Evolutionary conservation across 2,113 vertebrate species (phyloP).

Genomic region (Oophaga pumilio): DNA sequence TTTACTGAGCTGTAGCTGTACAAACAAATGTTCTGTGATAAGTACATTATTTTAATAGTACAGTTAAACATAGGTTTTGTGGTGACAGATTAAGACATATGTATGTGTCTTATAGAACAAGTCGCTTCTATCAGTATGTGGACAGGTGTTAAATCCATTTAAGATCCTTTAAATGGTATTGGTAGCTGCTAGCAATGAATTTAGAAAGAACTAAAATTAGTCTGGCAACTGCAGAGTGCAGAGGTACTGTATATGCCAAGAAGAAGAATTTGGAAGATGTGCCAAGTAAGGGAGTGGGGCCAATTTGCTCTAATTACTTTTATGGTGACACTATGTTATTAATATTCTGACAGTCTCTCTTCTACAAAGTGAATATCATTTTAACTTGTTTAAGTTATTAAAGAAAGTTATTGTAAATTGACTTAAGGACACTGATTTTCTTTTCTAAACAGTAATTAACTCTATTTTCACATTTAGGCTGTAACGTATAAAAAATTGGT

Average conservation of each 20-base stretch:
- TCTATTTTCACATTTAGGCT: too few relatives aligned
- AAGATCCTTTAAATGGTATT: constrained; percentile 14
- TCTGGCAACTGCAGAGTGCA: constrained; percentile 22
- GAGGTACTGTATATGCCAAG: constrained; percentile 26
- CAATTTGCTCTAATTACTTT: constrained; percentile 48
- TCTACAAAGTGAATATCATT: constrained; percentile 12
- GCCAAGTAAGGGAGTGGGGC: constrained; percentile 13
- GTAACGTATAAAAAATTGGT: too few relatives aligned
- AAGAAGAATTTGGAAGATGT: constrained; percentile 9
- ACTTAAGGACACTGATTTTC: not conserved
- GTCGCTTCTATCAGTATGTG: not conserved
- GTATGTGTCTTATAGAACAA: too few relatives aligned
- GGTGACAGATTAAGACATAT: too few relatives aligned
- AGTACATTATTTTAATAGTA: too few relatives aligned
- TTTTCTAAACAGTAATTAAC: not conserved
- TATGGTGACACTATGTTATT: constrained; percentile 37
- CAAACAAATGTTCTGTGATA: too few relatives aligned
- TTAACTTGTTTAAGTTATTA: constrained; percentile 19
- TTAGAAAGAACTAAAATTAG: constrained; percentile 42
- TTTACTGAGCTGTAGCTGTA: too few relatives aligned
- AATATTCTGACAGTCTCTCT: not conserved
- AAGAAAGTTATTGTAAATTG: not conserved
- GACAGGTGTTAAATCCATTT: constrained; percentile 17
- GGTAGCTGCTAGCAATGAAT: not conserved
- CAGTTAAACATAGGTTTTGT: too few relatives aligned